A percentile compares a stretch with the other conserved stretches of the same genome.
phyloP scores from a whole-genome alignment of 2,888 invertebrate genomes.

The Epirrita christyi region DNA sequence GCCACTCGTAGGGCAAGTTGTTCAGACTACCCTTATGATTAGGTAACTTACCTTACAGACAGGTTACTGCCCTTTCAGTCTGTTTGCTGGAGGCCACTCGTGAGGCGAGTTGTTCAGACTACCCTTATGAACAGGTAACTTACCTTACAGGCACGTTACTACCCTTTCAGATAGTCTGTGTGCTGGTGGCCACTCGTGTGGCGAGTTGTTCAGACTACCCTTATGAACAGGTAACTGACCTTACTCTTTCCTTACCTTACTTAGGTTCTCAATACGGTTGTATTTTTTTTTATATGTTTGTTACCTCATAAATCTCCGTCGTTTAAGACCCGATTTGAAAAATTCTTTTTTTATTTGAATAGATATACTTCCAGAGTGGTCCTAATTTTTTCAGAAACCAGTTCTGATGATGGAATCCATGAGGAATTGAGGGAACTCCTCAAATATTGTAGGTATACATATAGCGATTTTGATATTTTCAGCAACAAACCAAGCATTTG shows the following conservation, averaged over 20 bases:
- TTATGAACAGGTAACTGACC: conserved; percentile 68
- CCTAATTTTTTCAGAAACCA: too few relatives aligned
- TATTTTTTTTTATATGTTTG: too few relatives aligned
- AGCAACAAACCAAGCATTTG: too few relatives aligned
- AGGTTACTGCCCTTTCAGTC: conserved; percentile 48
- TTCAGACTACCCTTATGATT: conserved; percentile 87
- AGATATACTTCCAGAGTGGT: too few relatives aligned
- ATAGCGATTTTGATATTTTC: too few relatives aligned
- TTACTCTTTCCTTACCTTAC: not conserved
- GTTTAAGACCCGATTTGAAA: too few relatives aligned
- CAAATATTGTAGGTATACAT: too few relatives aligned
- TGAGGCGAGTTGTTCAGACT: not conserved
- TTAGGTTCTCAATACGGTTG: not conserved
- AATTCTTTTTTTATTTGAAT: too few relatives aligned
- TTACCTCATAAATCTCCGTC: too few relatives aligned
- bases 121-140: not conserved
- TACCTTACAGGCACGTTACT: not conserved
- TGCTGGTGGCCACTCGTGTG: conserved; percentile 47
- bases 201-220: conserved; percentile 51
- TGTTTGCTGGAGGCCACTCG: conserved; percentile 66
- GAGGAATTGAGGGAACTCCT: too few relatives aligned
- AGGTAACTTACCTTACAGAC: conserved; percentile 51
- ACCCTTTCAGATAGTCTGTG: not conserved
- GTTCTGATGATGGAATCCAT: too few relatives aligned
- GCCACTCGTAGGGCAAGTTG: conserved; percentile 92